Evolutionary conservation across 2,797 vertebrate genomes (phyloP).

Genomic region (Rousettus madagascariensis): DNA sequence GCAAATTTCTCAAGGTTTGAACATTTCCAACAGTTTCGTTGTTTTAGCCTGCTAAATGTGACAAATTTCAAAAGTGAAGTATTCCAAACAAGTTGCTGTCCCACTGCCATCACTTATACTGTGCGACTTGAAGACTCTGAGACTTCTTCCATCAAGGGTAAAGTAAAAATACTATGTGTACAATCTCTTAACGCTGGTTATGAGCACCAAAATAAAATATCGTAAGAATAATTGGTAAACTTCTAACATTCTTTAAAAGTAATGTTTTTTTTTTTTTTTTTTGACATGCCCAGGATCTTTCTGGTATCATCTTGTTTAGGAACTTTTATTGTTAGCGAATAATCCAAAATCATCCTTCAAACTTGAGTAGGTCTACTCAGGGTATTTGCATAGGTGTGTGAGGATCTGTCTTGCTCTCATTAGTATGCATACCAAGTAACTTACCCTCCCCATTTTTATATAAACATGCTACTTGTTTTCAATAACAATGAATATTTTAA

Average conservation of each 20-base stretch:
- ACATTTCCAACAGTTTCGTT: not conserved
- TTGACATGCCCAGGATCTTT: not conserved
- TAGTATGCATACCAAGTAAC: not conserved
- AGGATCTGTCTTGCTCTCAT: not conserved
- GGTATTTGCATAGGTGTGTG: not conserved
- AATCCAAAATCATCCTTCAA: not conserved
- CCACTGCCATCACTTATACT: not conserved
- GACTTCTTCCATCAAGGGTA: not conserved
- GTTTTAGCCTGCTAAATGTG: not conserved
- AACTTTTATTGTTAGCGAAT: not conserved
- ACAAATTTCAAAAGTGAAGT: not conserved
- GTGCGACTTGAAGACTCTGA: not conserved
- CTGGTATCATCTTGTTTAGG: not conserved
- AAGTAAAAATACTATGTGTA: not conserved
- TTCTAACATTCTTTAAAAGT: not conserved
- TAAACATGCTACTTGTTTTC: not conserved
- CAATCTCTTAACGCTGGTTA: not conserved
- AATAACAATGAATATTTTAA: not conserved
- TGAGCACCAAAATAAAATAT: not conserved
- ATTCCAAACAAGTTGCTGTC: not conserved
- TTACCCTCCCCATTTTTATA: not conserved
- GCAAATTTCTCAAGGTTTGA: not conserved
- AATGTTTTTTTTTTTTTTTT: not conserved
- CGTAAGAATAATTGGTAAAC: not conserved
- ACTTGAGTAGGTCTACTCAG: not conserved